Conservation (phyloP, 2,113 vertebrate genomes). For the Actenoides lindsayi region DNA sequence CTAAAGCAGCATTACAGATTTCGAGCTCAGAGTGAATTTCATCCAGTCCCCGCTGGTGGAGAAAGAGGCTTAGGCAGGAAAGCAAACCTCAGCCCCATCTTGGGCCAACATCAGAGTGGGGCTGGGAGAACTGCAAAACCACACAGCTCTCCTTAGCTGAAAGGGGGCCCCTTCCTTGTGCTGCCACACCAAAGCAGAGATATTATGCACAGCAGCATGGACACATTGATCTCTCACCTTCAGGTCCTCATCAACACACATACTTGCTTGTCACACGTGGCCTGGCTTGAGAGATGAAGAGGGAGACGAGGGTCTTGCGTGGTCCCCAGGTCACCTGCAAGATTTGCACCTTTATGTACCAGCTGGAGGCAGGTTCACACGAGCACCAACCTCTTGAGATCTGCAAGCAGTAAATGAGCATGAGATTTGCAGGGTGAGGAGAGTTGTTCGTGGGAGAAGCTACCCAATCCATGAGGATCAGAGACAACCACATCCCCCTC, state of each 20-base stretch:
- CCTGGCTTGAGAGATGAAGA: not conserved
- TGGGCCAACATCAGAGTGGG: not conserved
- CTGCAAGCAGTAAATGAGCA: rapidly evolving
- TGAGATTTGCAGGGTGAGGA: not conserved
- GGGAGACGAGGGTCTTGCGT: not conserved
- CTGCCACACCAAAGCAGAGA: not conserved
- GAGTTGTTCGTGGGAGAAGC: not conserved
- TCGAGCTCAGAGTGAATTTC: slow-evolving; percentile 50
- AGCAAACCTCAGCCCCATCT: slow-evolving; percentile 16
- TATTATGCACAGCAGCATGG: not conserved
- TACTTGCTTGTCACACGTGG: rapidly evolving
- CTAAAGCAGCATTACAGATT: slow-evolving; percentile 51
- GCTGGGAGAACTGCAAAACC: not conserved
- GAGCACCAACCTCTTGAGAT: not conserved
- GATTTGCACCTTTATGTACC: not conserved
- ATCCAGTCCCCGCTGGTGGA: slow-evolving; percentile 26
- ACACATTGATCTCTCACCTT: not conserved
- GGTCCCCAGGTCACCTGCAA: not conserved
- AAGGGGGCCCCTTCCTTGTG: not conserved
- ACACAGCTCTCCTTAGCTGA: not conserved
- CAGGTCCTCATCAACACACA: not conserved
- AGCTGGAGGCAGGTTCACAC: not conserved
- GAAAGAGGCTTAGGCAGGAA: slow-evolving; percentile 18
- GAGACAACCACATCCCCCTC: not conserved
- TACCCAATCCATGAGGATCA: not conserved